Evolutionary conservation across 30 jellyfish, hydroid and myxozoan genomes (phyloP), one percentile per base, ranked within the genome.

Genomic region (Sanderia malayensis): DNA sequence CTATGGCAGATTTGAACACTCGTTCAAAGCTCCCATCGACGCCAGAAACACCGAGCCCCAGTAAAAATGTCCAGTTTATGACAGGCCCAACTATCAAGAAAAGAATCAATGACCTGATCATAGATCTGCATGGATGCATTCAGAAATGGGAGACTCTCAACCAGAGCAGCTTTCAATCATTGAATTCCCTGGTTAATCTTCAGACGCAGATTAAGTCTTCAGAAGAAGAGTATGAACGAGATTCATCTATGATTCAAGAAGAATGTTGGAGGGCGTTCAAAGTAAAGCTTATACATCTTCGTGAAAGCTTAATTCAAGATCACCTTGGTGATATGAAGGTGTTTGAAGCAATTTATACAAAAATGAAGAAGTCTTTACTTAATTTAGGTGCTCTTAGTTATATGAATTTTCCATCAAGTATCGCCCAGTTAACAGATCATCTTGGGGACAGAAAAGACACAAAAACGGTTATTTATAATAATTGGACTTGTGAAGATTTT

Each of bases 261-360:
- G 83, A 66, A 0, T 82, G 94, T 33, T 68, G 86, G 77, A 61
- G 74, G 57, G 71, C 46, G 19, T 83, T 83, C 70, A 68, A 79
- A 46, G 78, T 72, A 4, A 77, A 83, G 31, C 58, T 90, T 7
- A 27, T 86, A 20, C 37, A 58, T 23, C 73, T 65, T 23, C 88
- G 96, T 33, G 98, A 90, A 79, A 72, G 80, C 70, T 81, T 90
- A 34, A 69, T 90, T 15, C 31, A 76, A 22, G 94, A 90, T 73
- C 86, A 74, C 44, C 52, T 61, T 2, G 87, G 55, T 1, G 72
- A 83, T 1, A 53, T 70, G 55, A 67, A 53, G 41, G 62, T 78
- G 37, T 30, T 90, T 13, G 70, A 78, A n/a, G 79, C 27, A 13
- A 19, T 73, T 21, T 44, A 58, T 30, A 1, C 24, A 34, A 90